Conservation (phyloP, 2,113 vertebrate species). For the Alethe diademata region DNA sequence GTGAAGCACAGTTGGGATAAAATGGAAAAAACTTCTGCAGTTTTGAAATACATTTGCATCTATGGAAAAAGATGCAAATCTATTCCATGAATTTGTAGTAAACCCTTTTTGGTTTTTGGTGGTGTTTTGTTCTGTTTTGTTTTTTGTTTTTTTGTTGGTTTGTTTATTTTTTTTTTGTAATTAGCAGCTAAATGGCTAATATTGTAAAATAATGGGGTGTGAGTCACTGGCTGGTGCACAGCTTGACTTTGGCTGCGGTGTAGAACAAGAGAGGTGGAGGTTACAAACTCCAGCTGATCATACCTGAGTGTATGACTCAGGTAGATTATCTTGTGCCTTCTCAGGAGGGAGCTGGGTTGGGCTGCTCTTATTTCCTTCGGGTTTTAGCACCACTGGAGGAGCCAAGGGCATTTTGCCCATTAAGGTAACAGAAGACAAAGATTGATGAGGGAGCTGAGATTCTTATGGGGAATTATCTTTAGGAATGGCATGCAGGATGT, state of each 20-base stretch:
- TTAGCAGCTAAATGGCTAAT: neutral
- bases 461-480: neutral
- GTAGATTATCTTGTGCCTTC: neutral
- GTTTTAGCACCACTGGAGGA: neutral
- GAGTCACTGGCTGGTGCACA: neutral
- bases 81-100: neutral
- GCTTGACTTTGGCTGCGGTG: neutral
- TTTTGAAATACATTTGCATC: neutral
- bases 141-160: too few relatives aligned
- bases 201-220: neutral
- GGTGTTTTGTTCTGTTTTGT: neutral
- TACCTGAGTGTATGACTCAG: neutral
- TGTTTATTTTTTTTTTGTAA: neutral
- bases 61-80: neutral
- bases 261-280: neutral
- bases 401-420: neutral
- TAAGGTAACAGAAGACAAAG: constrained; percentile 16
- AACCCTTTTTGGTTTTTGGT: neutral
- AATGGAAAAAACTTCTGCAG: neutral
- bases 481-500: neutral
- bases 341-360: neutral
- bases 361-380: neutral
- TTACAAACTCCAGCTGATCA: neutral
- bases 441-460: neutral
- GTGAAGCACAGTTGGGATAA: neutral